Percentiles rank a stretch among this genome's conserved stretches.
These are phyloP conservation scores for Podarcis cretensis DNA, from an alignment of 2,113 vertebrate genomes.

Conservation along the genomic window DNA sequence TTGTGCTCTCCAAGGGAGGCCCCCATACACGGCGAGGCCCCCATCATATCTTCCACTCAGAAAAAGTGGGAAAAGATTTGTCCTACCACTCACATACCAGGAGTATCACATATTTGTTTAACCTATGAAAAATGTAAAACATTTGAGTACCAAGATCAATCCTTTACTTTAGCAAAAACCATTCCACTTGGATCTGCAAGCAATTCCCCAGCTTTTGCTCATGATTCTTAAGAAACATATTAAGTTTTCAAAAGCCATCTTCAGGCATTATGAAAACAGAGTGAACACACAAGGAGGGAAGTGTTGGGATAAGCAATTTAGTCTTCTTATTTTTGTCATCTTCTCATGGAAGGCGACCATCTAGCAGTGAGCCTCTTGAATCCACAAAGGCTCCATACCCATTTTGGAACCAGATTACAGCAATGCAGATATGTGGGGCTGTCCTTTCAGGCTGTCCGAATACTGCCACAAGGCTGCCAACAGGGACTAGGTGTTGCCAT, in stretches of 20 bases:
- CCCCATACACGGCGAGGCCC: neutral
- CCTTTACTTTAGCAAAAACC: neutral
- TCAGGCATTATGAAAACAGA: too few relatives aligned
- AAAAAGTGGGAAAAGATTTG: neutral
- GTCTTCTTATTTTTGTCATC: too few relatives aligned
- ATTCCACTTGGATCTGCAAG: neutral
- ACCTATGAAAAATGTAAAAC: neutral
- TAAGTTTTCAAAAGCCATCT: too few relatives aligned
- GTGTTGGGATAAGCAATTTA: too few relatives aligned
- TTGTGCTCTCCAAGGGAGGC: neutral
- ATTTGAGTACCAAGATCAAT: neutral
- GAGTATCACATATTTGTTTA: neutral
- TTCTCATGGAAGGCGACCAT: too few relatives aligned
- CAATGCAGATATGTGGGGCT: too few relatives aligned
- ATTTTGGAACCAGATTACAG: too few relatives aligned
- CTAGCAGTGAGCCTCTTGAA: too few relatives aligned
- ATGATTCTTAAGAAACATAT: neutral
- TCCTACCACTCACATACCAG: neutral
- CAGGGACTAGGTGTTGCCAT: too few relatives aligned
- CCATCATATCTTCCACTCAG: neutral
- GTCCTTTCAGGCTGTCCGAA: neutral
- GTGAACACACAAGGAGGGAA: too few relatives aligned
- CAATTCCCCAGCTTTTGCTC: neutral
- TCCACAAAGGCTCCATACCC: too few relatives aligned
- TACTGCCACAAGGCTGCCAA: too few relatives aligned